Base-by-base conservation (phyloP, 2,113 vertebrate species). In the Scophthalmus maximus region DNA sequence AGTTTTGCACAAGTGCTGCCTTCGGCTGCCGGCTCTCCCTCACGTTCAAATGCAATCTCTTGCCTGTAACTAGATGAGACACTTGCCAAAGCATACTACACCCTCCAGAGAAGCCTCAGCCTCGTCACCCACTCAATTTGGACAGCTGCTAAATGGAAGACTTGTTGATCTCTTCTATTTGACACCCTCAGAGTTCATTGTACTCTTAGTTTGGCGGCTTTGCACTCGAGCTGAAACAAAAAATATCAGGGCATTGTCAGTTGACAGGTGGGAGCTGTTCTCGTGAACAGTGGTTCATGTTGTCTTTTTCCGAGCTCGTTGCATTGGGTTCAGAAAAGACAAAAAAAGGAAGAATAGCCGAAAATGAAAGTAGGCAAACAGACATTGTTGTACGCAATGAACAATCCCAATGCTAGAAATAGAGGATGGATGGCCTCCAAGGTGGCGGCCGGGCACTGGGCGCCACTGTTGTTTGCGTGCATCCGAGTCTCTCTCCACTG, bases 51-150 rank as follows among this genome's bases (percentile, higher is more conserved):
- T 72, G 76, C 81, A 89, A 88, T 92, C 79, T 79, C 81, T 61
- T 73, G 5, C 82, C 30, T 82, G 82, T 92, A 92, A 93, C 88
- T 83, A 88, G 90, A 93, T 47, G 83, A 89, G 87, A 89, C 90
- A 91, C 85, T 84, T 83, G 79, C 85, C 85, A 82, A 90, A 80
- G 90, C 73, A 86, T 59, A 88, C 86, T 87, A 52, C 69, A 65
- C 68, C 83, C 85, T 88, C 82, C 60, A 78, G 87, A 90, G 82
- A 27, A 83, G 81, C 67, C 60, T n/a, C 20, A 66, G 66, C 75
- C 82, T 78, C 72, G 71, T 87, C 89, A 84, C 63, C 74, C 72
- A 73, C 81, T 88, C 76, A 75, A 74, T 86, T 70, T 74, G 47
- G 87, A 89, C 78, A 85, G 84, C 73, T 87, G 82, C 75, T 89